Percentiles rank a stretch among this genome's conserved stretches.
These are phyloP conservation scores for Lamellibrachia columna DNA, from an alignment of 2,888 invertebrate genomes.

Conservation along the genomic window DNA sequence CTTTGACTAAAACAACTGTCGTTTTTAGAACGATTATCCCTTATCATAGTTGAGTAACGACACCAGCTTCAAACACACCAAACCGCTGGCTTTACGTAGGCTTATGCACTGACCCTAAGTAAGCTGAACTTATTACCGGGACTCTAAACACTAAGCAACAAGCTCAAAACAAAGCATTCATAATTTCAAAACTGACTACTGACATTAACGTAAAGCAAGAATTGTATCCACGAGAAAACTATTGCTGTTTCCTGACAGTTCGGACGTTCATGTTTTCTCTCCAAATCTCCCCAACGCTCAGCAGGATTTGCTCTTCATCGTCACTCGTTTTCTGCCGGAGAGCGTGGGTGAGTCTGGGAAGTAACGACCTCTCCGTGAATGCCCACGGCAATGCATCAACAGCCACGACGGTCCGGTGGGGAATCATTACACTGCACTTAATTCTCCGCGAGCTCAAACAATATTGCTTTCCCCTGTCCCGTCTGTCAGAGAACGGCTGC, in stretches of 20 bases:
- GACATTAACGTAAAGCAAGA: neutral
- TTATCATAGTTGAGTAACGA: neutral
- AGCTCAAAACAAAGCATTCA: neutral
- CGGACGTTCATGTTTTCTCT: neutral
- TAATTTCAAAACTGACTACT: neutral
- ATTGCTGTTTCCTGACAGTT: neutral
- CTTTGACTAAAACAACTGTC: neutral
- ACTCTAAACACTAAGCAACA: neutral
- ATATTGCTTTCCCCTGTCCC: conserved; percentile 11
- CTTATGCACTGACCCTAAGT: neutral
- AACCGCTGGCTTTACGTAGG: neutral
- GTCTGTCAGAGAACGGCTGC: neutral
- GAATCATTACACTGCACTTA: conserved; percentile 6
- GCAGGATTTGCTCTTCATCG: neutral
- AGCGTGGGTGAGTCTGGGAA: neutral
- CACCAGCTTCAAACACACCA: neutral
- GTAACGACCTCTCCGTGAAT: neutral
- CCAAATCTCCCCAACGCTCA: neutral
- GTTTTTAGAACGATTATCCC: neutral
- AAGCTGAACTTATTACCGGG: neutral
- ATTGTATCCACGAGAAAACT: neutral
- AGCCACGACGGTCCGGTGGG: neutral
- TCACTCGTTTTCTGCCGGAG: neutral
- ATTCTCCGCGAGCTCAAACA: neutral
- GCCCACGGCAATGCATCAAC: neutral